A percentile compares a stretch with the other conserved stretches of the same genome.
Evolutionary conservation across 2,113 vertebrate genomes (phyloP).

Genomic region (Scalopus aquaticus): DNA sequence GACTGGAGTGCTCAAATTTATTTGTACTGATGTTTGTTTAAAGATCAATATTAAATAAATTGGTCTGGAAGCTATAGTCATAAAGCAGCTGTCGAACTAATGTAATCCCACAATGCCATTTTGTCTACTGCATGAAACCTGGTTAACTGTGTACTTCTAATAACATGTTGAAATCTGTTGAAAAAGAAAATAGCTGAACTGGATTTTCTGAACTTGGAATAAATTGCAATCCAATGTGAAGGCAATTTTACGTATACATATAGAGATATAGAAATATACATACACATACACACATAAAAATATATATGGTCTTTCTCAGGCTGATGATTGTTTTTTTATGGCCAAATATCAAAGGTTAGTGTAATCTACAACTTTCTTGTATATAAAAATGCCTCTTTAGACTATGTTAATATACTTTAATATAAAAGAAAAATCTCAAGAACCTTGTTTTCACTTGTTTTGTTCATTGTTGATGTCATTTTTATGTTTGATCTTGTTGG

Average conservation of each 20-base stretch:
- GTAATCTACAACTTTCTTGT: background rate
- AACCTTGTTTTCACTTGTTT: background rate
- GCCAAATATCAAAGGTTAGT: background rate
- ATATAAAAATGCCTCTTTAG: background rate
- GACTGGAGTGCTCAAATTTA: slow-evolving; percentile 90
- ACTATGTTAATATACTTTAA: background rate
- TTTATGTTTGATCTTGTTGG: background rate
- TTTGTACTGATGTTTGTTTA: slow-evolving; percentile 94
- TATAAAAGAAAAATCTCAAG: background rate
- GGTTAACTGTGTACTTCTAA: slow-evolving; percentile 90
- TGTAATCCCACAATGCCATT: slow-evolving; percentile 93
- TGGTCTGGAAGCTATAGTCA: slow-evolving; percentile 93
- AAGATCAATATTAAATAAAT: slow-evolving; percentile 95
- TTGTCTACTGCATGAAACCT: slow-evolving; percentile 91
- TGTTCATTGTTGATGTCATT: background rate
- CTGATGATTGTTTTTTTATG: background rate
- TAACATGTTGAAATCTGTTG: slow-evolving; percentile 85
- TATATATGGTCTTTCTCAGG: background rate
- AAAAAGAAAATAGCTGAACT: slow-evolving; percentile 87
- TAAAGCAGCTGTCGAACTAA: slow-evolving; percentile 93
- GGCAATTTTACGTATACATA: background rate
- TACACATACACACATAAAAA: background rate
- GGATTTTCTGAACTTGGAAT: slow-evolving; percentile 84
- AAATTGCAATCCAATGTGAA: slow-evolving; percentile 53
- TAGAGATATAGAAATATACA: background rate